Evolutionary conservation across 37 sponge, comb jelly and placozoan genomes (phyloP), one percentile per base, ranked within the genome.

Genomic region (Theonella swinhoei): DNA sequence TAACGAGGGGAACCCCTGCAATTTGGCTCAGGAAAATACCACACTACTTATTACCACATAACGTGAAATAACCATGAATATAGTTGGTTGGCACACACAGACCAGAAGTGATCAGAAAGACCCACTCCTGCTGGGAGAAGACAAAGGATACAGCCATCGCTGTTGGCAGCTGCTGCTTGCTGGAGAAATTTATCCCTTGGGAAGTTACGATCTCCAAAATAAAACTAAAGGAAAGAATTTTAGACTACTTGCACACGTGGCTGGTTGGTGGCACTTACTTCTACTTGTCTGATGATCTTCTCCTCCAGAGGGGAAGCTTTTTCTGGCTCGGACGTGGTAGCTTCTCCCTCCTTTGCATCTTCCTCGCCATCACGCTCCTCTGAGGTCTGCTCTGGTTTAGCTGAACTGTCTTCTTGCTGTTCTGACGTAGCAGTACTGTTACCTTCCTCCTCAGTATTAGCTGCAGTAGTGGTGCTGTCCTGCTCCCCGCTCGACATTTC

Each of bases 141-240:
- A 33, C 40, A 68, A 71, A 77, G 84, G 88, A 84, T 90, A 94
- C 95, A 90, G 42, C 92, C 92, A 61, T 75, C 85, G 3, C 60
- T 76, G 40, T 88, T 70, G 36, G 78, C 68, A 26, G 78, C 85
- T 3, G 81, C 68, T 40, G 88, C 70, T 19, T 91, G 80, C 62
- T 87, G 85, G n/a, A 96, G 77, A 42, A 91, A 93, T 68, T 93
- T 93, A 87, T 96, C 97, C 40, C 90, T 85, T 0, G 83, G 84
- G 4, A 93, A 66, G 58, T 96, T 96, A 32, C 92, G 72, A 42
- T 96, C 97, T 41, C 97, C 97, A 83, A 96, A 96, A 42, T 96
- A 96, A 66, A 87, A 96, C 89, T 95, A 54, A 77, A 61, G 32
- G 39, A 25, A 4, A 20, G 41, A 41, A 42, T 1, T 34, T 23